phyloP scores from a whole-genome alignment of 1,140 invertebrate genomes.

The Meteorus sp. region DNA sequence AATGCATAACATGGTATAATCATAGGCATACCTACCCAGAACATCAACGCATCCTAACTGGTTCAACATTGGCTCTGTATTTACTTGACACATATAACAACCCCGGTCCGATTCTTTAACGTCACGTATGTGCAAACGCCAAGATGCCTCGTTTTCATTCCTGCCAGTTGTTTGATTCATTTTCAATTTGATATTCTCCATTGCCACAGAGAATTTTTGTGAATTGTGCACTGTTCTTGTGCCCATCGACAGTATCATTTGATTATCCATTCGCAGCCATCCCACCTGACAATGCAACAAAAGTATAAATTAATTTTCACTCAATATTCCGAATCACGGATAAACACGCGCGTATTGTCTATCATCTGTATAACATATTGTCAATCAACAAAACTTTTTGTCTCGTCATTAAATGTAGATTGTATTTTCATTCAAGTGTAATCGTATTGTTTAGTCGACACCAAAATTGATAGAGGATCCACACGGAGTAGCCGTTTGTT shows the following conservation, averaged over 20 bases:
- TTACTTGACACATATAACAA: constrained; percentile 88
- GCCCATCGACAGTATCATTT: constrained; percentile 64
- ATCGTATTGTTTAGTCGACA: neutral
- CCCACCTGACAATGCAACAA: constrained; percentile 56
- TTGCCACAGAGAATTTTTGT: constrained; percentile 57
- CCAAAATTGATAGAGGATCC: constrained; percentile 21
- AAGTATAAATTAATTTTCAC: constrained; percentile 4
- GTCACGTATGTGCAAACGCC: constrained; percentile 61
- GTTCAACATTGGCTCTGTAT: constrained; percentile 86
- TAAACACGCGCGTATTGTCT: neutral
- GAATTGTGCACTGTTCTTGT: constrained; percentile 63
- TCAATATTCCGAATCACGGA: neutral
- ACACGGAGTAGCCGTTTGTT: constrained; percentile 15
- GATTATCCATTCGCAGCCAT: constrained; percentile 63
- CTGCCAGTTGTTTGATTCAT: constrained; percentile 27
- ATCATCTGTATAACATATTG: no score
- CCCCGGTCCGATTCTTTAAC: constrained; percentile 59
- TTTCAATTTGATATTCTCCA: constrained; percentile 54
- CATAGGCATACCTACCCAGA: constrained; percentile 65
- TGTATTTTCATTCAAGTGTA: neutral
- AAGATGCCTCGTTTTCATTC: constrained; percentile 52
- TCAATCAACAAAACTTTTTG: no score
- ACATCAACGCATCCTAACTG: constrained; percentile 87
- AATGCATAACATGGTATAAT: constrained; percentile 18
- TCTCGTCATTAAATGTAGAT: no score